Evolutionary conservation across 1,140 invertebrate species (phyloP).

Genomic region (Drosophila orena): DNA sequence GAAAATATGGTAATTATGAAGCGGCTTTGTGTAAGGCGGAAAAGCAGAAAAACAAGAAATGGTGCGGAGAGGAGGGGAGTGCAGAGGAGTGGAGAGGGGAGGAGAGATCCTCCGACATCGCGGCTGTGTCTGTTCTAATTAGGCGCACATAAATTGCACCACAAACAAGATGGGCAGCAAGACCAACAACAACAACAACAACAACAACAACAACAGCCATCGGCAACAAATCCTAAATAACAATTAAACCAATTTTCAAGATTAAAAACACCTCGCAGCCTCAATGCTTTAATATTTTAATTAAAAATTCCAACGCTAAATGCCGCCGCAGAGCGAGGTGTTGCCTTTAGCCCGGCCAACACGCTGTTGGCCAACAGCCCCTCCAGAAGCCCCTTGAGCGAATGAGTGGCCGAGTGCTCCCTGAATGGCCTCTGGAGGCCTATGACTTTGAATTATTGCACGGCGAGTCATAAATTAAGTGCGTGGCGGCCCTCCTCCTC

Average conservation of each 20-base stretch:
- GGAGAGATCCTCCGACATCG: constrained; percentile 50
- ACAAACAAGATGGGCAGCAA: constrained; percentile 23
- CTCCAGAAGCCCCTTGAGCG: constrained; percentile 36
- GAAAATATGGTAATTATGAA: constrained; percentile 83
- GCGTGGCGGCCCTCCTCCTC: too few species aligned
- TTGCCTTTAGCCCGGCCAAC: constrained; percentile 19
- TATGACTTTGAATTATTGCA: constrained; percentile 83
- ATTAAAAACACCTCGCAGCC: constrained; percentile 79
- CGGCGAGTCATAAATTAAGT: constrained; percentile 80
- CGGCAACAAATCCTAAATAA: constrained; percentile 77
- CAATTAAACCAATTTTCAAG: constrained; percentile 83
- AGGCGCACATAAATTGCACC: constrained; percentile 72
- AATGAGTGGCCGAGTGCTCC: constrained; percentile 60
- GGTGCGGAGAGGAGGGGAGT: too few species aligned
- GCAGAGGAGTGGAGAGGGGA: background rate
- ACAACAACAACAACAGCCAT: constrained; percentile 11
- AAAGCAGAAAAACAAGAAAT: constrained; percentile 21
- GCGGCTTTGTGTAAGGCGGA: constrained; percentile 43
- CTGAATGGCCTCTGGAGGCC: constrained; percentile 77
- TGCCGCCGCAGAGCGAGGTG: constrained; percentile 31
- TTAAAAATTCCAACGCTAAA: constrained; percentile 69
- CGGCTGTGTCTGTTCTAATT: constrained; percentile 72
- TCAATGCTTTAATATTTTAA: constrained; percentile 80
- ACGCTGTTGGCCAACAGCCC: constrained; percentile 12
- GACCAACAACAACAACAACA: too few species aligned